A percentile compares a stretch with the other conserved stretches of the same genome.
These are phyloP conservation scores for Orthonyx spaldingii DNA, from an alignment of 2,113 vertebrate genomes.

Conservation along the genomic window DNA sequence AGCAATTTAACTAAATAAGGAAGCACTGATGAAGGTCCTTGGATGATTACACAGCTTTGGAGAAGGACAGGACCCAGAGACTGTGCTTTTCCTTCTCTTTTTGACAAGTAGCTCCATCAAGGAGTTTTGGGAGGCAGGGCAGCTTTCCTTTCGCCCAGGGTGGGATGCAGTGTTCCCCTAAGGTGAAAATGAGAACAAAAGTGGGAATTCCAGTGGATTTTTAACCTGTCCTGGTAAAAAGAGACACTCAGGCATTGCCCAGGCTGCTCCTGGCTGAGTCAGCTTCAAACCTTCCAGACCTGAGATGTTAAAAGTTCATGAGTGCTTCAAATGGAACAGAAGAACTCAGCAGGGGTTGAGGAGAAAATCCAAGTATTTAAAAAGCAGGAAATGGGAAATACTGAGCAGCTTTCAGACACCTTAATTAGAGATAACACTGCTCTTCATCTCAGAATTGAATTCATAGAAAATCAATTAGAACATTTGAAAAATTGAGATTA, in stretches of 20 bases:
- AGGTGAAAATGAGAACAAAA: background rate
- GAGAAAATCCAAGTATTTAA: background rate
- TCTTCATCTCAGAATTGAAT: constrained; percentile 46
- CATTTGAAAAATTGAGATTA: constrained; percentile 48
- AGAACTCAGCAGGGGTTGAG: background rate
- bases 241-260: background rate
- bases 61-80: background rate
- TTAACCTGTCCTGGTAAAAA: background rate
- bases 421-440: constrained; percentile 37
- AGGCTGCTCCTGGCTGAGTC: background rate
- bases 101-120: background rate
- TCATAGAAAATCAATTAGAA: constrained; percentile 57
- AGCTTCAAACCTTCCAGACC: background rate
- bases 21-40: background rate
- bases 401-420: constrained; percentile 38
- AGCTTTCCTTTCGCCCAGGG: background rate
- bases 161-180: background rate
- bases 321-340: background rate
- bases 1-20: background rate
- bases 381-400: constrained; percentile 3
- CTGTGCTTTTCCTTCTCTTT: background rate
- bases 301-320: background rate
- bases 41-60: background rate
- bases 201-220: background rate
- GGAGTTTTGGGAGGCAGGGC: background rate